phyloP scores from a whole-genome alignment of 2,888 invertebrate genomes.

The Phyllotreta striolata region DNA sequence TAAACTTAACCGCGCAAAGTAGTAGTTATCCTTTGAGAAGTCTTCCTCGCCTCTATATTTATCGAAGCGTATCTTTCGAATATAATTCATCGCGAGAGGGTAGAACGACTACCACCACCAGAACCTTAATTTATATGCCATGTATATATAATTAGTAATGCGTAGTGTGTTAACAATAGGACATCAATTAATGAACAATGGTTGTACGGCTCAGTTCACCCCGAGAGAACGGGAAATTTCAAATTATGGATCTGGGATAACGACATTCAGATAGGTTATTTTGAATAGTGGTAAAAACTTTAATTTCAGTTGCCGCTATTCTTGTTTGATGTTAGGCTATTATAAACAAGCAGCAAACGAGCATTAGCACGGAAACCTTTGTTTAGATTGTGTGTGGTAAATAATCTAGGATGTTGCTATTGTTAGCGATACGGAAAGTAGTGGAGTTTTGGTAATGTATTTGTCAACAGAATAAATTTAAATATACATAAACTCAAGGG shows the following conservation, averaged over 20 bases:
- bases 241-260: constrained; percentile 10
- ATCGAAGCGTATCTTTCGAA: constrained; percentile 23
- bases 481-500: too few species aligned
- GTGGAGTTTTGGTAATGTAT: too few species aligned
- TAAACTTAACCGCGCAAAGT: constrained; percentile 11
- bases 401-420: too few species aligned
- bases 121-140: constrained; percentile 28
- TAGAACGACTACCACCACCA: constrained; percentile 16
- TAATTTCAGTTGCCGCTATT: constrained; percentile 2
- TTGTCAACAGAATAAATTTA: too few species aligned
- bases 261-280: constrained; percentile 17
- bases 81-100: constrained; percentile 22
- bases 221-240: constrained; percentile 7
- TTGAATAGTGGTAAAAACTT: constrained; percentile 9
- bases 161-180: constrained; percentile 23
- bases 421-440: too few species aligned
- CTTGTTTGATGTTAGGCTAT: neutral
- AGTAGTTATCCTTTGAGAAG: constrained; percentile 26
- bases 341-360: too few species aligned
- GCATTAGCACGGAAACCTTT: too few species aligned
- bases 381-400: too few species aligned
- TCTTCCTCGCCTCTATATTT: constrained; percentile 25
- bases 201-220: constrained; percentile 14
- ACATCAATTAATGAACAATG: constrained; percentile 27
- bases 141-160: constrained; percentile 27